A percentile compares a stretch with the other conserved stretches of the same genome.
Conservation (phyloP, 2,113 vertebrate genomes). For the Halichoerus grypus region DNA sequence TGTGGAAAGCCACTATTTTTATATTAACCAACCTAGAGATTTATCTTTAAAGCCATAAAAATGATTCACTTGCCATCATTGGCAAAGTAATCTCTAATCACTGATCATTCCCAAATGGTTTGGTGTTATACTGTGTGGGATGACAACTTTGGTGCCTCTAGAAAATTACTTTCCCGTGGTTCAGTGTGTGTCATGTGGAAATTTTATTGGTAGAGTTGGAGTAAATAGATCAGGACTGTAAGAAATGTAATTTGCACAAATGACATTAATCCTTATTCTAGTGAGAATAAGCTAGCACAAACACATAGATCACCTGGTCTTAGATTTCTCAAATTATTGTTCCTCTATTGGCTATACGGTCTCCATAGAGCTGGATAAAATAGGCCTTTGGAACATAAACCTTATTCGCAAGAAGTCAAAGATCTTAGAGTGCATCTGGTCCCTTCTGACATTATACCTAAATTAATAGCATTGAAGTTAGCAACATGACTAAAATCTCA, state of each 20-base stretch:
- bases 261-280: neutral
- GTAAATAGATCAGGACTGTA: neutral
- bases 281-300: neutral
- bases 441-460: neutral
- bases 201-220: neutral
- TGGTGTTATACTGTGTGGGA: neutral
- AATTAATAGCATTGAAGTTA: neutral
- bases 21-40: neutral
- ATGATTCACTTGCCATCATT: neutral
- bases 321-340: constrained; percentile 4
- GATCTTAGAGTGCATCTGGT: neutral
- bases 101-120: neutral
- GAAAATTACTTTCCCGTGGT: neutral
- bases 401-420: neutral
- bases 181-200: neutral
- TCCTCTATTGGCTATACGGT: neutral
- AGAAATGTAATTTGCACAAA: neutral
- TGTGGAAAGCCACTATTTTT: neutral
- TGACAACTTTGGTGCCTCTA: neutral
- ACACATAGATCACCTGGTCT: neutral
- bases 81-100: neutral
- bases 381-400: neutral
- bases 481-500: neutral
- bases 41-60: constrained; percentile 30
- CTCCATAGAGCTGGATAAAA: neutral